These are phyloP conservation scores for Harpegnathos saltator DNA, from an alignment of 1,140 invertebrate genomes.

Conservation along the genomic window DNA sequence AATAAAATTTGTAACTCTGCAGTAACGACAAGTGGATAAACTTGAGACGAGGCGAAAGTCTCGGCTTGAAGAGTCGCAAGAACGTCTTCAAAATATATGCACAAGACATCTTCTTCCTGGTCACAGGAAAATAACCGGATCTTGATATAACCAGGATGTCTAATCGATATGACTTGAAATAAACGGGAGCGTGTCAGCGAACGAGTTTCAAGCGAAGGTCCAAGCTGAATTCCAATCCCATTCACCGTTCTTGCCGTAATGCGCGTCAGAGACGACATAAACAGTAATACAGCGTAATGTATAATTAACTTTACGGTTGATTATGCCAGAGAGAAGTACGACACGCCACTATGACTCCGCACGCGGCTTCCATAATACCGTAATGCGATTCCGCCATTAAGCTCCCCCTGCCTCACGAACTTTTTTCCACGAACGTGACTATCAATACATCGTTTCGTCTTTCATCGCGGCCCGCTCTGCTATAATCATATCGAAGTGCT, in stretches of 20 bases:
- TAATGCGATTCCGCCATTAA: slow-evolving; percentile 51
- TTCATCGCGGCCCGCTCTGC: slow-evolving; percentile 66
- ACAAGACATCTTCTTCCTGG: no score
- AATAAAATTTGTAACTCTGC: not conserved
- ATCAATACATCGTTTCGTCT: slow-evolving; percentile 52
- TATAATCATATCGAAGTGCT: slow-evolving; percentile 76
- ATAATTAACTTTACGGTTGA: slow-evolving; percentile 50
- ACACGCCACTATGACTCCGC: slow-evolving; percentile 49
- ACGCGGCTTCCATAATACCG: slow-evolving; percentile 31
- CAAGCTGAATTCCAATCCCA: slow-evolving; percentile 23
- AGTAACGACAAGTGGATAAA: not conserved
- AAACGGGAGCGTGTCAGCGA: slow-evolving; percentile 5
- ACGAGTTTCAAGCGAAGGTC: slow-evolving; percentile 34
- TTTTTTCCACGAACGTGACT: slow-evolving; percentile 64
- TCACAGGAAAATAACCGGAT: not conserved
- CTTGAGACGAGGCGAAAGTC: not conserved
- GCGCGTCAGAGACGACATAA: not conserved
- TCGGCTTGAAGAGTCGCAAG: not conserved
- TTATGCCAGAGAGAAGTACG: slow-evolving; percentile 25
- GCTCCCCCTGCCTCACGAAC: slow-evolving; percentile 31
- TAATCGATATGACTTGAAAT: not conserved
- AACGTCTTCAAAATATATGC: not conserved
- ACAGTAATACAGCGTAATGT: slow-evolving; percentile 1
- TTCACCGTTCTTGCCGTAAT: slow-evolving; percentile 22
- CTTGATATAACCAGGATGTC: not conserved